Percentiles rank a stretch among this genome's conserved stretches.
phyloP scores from a whole-genome alignment of 2,888 invertebrate genomes.

The Nasonovia ribisnigri region DNA sequence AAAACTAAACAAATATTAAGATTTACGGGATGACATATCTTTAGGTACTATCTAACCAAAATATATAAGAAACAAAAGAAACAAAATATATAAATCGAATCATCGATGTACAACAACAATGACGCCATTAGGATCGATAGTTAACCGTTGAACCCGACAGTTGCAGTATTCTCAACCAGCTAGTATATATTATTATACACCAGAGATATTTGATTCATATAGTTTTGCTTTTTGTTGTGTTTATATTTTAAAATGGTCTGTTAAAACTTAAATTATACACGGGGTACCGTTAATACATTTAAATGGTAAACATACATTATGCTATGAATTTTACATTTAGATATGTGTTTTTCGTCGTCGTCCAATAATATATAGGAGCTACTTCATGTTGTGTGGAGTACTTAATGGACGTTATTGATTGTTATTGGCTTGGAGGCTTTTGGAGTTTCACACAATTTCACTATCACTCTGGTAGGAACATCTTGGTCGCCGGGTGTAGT shows the following conservation, averaged over 20 bases:
- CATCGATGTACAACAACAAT: background rate
- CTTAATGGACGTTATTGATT: conserved; percentile 53
- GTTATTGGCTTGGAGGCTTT: conserved; percentile 41
- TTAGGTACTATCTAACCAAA: too few relatives aligned
- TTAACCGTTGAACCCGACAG: background rate
- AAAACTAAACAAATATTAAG: background rate
- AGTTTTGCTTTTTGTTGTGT: background rate
- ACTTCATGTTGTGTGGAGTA: background rate
- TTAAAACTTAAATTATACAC: conserved; percentile 9
- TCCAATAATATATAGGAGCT: background rate
- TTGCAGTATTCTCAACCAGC: background rate
- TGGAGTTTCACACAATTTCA: conserved; percentile 49
- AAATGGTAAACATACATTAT: conserved; percentile 1
- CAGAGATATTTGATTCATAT: background rate
- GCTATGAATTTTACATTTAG: background rate
- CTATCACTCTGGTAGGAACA: conserved; percentile 48
- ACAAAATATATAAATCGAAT: background rate
- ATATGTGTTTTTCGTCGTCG: background rate
- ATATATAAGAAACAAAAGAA: background rate
- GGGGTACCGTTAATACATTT: background rate
- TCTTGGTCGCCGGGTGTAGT: background rate
- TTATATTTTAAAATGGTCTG: background rate
- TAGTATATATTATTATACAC: background rate
- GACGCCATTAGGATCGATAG: background rate
- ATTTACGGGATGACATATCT: background rate